Conservation (phyloP, 2,797 vertebrate genomes). For the Emys orbicularis region DNA sequence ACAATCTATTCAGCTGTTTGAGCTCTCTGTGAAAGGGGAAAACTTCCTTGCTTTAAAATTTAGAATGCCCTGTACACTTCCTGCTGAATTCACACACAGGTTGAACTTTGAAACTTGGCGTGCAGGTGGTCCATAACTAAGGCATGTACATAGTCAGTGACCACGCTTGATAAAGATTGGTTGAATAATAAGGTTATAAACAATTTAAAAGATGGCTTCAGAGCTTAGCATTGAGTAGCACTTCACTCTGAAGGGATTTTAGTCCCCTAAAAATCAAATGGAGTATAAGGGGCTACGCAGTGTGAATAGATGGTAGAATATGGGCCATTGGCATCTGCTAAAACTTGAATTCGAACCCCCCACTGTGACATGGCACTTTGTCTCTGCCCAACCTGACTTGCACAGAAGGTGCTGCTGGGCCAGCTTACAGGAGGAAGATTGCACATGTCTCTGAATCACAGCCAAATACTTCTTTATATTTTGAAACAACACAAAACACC, state of each 20-base stretch:
- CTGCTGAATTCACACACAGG: background rate
- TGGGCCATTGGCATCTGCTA: background rate
- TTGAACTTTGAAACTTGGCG: background rate
- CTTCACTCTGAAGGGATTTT: slow-evolving; percentile 8
- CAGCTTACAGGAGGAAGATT: background rate
- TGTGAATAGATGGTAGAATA: background rate
- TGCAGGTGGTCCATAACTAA: background rate
- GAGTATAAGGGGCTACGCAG: background rate
- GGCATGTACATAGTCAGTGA: background rate
- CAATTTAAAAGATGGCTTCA: background rate
- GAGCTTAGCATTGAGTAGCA: background rate
- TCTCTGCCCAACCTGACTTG: background rate
- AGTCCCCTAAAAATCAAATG: background rate
- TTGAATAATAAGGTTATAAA: background rate
- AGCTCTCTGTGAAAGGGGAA: background rate
- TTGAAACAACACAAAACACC: background rate
- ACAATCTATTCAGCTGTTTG: background rate
- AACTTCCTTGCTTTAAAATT: background rate
- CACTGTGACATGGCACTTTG: background rate
- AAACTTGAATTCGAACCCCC: background rate
- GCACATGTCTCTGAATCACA: background rate
- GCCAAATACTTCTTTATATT: background rate
- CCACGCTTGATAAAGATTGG: background rate
- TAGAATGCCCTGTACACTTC: background rate
- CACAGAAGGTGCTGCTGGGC: background rate